phyloP scores from a whole-genome alignment of 2,797 vertebrate species.

The Otolemur crassicaudatus region DNA sequence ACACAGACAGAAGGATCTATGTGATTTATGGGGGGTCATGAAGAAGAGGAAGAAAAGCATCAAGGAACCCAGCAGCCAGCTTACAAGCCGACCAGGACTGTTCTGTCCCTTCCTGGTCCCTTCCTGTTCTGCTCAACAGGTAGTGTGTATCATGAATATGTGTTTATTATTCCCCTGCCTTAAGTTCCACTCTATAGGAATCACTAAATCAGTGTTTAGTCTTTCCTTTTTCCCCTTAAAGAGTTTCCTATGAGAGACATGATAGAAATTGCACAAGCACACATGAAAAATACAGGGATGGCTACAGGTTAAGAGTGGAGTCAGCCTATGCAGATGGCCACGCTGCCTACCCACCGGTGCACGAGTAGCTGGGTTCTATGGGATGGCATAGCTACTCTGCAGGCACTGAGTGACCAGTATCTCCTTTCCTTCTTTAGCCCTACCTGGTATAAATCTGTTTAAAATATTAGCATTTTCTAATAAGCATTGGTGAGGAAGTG shows the following conservation, averaged over 20 bases:
- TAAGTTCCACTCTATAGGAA: not conserved
- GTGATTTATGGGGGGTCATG: not conserved
- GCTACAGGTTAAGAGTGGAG: not conserved
- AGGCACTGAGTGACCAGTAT: not conserved
- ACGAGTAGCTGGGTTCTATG: not conserved
- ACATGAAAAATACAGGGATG: not conserved
- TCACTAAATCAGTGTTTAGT: not conserved
- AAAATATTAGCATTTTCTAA: not conserved
- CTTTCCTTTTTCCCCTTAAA: not conserved
- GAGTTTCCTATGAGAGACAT: not conserved
- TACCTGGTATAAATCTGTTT: not conserved
- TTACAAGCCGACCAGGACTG: not conserved
- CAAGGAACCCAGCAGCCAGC: not conserved
- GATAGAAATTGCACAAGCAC: not conserved
- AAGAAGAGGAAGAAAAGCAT: not conserved
- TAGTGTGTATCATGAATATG: not conserved
- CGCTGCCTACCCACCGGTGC: not conserved
- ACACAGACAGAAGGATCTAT: not conserved
- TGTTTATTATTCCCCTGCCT: not conserved
- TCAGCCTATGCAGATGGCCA: accelerated
- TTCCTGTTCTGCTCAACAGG: not conserved
- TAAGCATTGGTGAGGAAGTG: not conserved
- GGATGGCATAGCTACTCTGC: not conserved
- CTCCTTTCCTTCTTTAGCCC: not conserved
- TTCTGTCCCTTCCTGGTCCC: not conserved